Evolutionary conservation across 2,888 invertebrate species (phyloP), one percentile per base, ranked within the genome.

Genomic region (Pollenia griseotomentosa): DNA sequence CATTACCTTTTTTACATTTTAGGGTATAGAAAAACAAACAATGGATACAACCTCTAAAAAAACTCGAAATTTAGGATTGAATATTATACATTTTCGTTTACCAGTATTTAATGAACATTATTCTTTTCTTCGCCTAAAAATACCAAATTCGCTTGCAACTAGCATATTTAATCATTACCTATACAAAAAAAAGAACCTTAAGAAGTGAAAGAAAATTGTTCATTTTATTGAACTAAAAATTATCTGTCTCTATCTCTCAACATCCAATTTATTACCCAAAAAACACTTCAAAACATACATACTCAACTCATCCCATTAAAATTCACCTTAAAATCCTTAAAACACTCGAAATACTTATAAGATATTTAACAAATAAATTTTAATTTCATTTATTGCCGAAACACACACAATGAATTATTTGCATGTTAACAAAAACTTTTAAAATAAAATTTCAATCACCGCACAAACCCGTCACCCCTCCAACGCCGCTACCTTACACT

Each of bases 21-120:
- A 79, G 73, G 73, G 23, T 51, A 53, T 61, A 74, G 74, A 55
- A 14, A 61, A 53, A 68, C 44, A 86, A 88, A 89, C 66, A 79
- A 86, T 81, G 82, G 14, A 44, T 46, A 79, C 19, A 44, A 55
- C 87, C 88, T 88, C 74, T 65, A 88, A 89, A 89, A 48, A 51
- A 80, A 86, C 77, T 44, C 85, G 70, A 82, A 89, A 89, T 90
- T 93, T 93, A 93, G 93, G 93, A 93, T 93, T 93, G 93, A 93
- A 93, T 93, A 94, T 94, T 93, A 93, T 94, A 94, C 94, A 94
- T 94, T 94, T 94, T 93, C 94, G 94, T 94, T 92, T 94, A 94
- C 94, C 92, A 92, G 93, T 93, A 93, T 93, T 93, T 93, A 93
- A 92, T 92, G 93, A 93, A 93, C 93, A 93, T 89, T 91, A 90